These are phyloP conservation scores for Synanthedon myopaeformis DNA, from an alignment of 2,888 invertebrate species.

Conservation along the genomic window DNA sequence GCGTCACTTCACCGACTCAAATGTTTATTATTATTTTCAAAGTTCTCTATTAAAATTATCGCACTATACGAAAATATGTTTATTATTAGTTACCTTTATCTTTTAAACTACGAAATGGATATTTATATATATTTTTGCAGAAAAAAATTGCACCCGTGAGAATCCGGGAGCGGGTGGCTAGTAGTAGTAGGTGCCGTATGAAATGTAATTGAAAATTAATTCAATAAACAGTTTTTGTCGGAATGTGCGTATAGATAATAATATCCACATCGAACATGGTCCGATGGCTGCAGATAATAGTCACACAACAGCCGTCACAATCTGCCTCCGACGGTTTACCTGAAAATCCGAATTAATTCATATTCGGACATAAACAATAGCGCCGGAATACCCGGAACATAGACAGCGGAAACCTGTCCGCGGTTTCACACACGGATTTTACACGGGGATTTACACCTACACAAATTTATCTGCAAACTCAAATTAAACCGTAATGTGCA, in stretches of 20 bases:
- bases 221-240: too few relatives aligned
- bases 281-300: not conserved
- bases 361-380: conserved; percentile 45
- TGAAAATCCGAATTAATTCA: conserved; percentile 52
- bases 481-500: conserved; percentile 11
- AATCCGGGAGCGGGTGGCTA: too few relatives aligned
- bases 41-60: too few relatives aligned
- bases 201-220: too few relatives aligned
- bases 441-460: conserved; percentile 25
- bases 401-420: conserved; percentile 50
- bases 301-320: conserved; percentile 20
- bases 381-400: conserved; percentile 1
- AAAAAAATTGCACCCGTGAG: too few relatives aligned
- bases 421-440: conserved; percentile 38
- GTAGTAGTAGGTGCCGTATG: too few relatives aligned
- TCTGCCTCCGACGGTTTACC: conserved; percentile 34
- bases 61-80: too few relatives aligned
- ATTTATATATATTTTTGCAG: too few relatives aligned
- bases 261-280: not conserved
- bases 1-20: not conserved
- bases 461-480: conserved; percentile 6
- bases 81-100: too few relatives aligned
- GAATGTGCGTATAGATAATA: too few relatives aligned
- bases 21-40: too few relatives aligned
- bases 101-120: too few relatives aligned